Base-by-base conservation (phyloP, 1,140 invertebrate species). In the Palaemon carinicauda region DNA sequence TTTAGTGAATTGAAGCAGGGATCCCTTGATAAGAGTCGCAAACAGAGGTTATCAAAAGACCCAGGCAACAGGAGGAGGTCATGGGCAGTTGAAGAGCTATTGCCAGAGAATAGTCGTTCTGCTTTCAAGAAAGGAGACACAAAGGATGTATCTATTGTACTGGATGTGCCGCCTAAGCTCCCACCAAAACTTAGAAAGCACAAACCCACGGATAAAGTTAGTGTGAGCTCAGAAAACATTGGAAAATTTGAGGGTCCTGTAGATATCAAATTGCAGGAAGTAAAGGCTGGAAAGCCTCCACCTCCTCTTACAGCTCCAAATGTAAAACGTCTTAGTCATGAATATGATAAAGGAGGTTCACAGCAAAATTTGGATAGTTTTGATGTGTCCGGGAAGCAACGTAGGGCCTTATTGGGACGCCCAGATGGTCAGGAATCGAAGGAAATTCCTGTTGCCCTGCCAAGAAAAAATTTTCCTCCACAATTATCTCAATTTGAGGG, bases 31-130 rank as follows among this genome's bases (percentile, higher is more conserved):
- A 87, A 87, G 56, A 65, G 53, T 14, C 90, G 90, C 24, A 90
- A 90, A 79, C 77, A 90, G 15, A 89, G 90, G 51, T 80, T 89
- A 5, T 90, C 91, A 31, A 91, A 90, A 80, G 91, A 91, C 31
- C 88, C 80, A 24, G 77, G 83, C 21, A 87, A 89, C 31, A 78
- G 89, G 24, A 87, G 92, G 53, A 91, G 92, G 84, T 91, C 91
- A 80, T 92, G 92, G 92, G 92, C 91, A 21, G 91, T 92, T 14
- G 91, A 92, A 74, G 90, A 91, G 0, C 91, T 69, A 33, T 54
- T 78, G 41, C 27, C 78, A 15, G 84, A 84, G 12, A 81, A 77
- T 60, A 41, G 77, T 7, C 65, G 79, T 1, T 83, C 78, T 7
- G 56, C 87, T 7, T 60, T 83, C 19, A 79, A 53, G 29, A 80